Percentiles rank a stretch among this genome's conserved stretches.
These are phyloP conservation scores for Polydesmus complanatus DNA, from an alignment of 2,888 invertebrate species.

Conservation along the genomic window DNA sequence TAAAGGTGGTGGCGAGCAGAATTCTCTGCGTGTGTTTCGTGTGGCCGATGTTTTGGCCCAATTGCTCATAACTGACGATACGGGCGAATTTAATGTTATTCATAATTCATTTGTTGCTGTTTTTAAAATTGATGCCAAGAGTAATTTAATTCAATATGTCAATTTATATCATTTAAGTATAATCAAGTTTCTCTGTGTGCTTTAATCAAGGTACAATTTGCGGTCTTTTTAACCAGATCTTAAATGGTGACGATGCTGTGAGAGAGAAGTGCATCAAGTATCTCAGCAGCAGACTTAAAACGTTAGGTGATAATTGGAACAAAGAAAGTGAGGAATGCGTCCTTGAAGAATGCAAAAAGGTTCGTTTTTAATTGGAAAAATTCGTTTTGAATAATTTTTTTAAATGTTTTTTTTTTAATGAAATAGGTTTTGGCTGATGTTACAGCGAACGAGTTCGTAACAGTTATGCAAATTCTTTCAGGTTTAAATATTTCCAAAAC, in stretches of 20 bases:
- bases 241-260: constrained; percentile 54
- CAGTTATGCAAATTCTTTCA: constrained; percentile 70
- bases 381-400: not conserved
- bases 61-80: constrained; percentile 71
- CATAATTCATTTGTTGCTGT: constrained; percentile 66
- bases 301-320: constrained; percentile 58
- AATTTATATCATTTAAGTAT: constrained; percentile 1
- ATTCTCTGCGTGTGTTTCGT: constrained; percentile 43
- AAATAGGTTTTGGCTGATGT: constrained; percentile 49
- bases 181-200: constrained; percentile 21
- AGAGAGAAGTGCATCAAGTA: constrained; percentile 80
- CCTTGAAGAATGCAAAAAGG: constrained; percentile 70
- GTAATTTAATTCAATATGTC: no score
- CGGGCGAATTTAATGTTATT: constrained; percentile 67
- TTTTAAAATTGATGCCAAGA: constrained; percentile 56
- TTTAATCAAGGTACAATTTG: constrained; percentile 48
- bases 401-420: constrained; percentile 13
- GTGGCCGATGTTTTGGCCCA: constrained; percentile 87
- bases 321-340: constrained; percentile 75
- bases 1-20: constrained; percentile 64
- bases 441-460: constrained; percentile 79
- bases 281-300: constrained; percentile 64
- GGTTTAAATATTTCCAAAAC: constrained; percentile 68
- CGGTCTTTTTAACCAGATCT: constrained; percentile 54
- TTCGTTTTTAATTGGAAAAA: constrained; percentile 27